Base-by-base conservation (phyloP, 2,797 vertebrate genomes). In the Saxicola maurus region DNA sequence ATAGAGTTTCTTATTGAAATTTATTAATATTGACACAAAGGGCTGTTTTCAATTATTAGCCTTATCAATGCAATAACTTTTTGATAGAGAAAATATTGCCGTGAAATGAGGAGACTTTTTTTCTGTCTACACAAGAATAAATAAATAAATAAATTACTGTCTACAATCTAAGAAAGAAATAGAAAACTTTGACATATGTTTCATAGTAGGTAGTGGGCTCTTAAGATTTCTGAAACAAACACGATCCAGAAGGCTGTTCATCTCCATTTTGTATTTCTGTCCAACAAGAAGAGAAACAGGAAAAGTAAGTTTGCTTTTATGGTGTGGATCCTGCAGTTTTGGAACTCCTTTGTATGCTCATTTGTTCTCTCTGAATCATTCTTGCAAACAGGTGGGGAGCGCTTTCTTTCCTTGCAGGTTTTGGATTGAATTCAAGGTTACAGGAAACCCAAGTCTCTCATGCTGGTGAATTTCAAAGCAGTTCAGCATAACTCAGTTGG, bases 341-440 rank as follows among this genome's bases (percentile, higher is more conserved):
- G 91, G 91, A 94, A 86, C 95, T 91, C 92, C 93, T 86, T 91
- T 85, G 79, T 86, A 87, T 89, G 40, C 55, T 86, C 89, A 90
- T 95, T 96, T 92, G 64, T 93, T 93, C 87, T 83, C 77, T 94
- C 92, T 97, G 97, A 97, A 92, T 97, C 97, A 97, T 94, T 94
- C 90, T 67, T 68, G 87, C 92, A 96, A 96, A 97, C 90, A 94
- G 94, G 82, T 95, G 95, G 90, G 83, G 93, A 96, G 78, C 2
- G 20, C 55, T 87, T 95, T 94, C 90, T 80, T 91, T 87, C 89
- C 91, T 94, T 86, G 60, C 80, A 33, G 77, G 45, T 76, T 71
- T 93, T 94, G 94, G 95, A 94, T 62, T 37, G 56, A 83, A 77
- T 95, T 94, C 94, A 94, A 90, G 78, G 60, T 55, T 86, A 78